A percentile compares a stretch with the other conserved stretches of the same genome.
phyloP scores from a whole-genome alignment of 2,113 vertebrate genomes.

The Ailurus styani region DNA sequence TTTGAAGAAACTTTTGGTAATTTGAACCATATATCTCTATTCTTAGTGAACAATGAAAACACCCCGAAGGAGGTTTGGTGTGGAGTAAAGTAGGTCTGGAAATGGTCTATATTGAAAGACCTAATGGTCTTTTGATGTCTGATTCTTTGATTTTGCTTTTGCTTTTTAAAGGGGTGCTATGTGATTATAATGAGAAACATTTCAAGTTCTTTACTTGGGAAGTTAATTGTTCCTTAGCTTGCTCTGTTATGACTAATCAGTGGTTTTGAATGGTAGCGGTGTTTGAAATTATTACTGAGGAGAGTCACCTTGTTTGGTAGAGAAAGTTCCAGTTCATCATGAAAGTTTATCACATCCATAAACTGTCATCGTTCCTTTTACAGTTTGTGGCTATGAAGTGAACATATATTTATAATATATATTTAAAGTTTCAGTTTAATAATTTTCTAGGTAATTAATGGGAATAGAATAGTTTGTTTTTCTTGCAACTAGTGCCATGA shows the following conservation, averaged over 20 bases:
- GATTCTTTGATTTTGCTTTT: constrained; percentile 71
- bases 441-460: constrained; percentile 61
- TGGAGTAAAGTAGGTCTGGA: constrained; percentile 64
- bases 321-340: not conserved
- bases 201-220: constrained; percentile 39
- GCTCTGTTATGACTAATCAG: not conserved
- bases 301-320: not conserved
- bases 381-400: not conserved
- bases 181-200: constrained; percentile 71
- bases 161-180: constrained; percentile 67
- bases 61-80: constrained; percentile 52
- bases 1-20: constrained; percentile 63
- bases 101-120: constrained; percentile 55
- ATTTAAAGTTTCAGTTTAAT: constrained; percentile 45
- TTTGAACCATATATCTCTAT: constrained; percentile 67
- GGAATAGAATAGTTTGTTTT: constrained; percentile 51
- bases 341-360: not conserved
- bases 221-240: constrained; percentile 51
- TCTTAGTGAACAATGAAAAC: constrained; percentile 67
- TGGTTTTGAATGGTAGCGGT: not conserved
- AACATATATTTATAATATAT: constrained; percentile 29
- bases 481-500: constrained; percentile 59
- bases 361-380: not conserved
- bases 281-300: not conserved
- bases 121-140: constrained; percentile 73